Base-by-base conservation (phyloP, 2,888 invertebrate species). In the Rhagonycha fulva region DNA sequence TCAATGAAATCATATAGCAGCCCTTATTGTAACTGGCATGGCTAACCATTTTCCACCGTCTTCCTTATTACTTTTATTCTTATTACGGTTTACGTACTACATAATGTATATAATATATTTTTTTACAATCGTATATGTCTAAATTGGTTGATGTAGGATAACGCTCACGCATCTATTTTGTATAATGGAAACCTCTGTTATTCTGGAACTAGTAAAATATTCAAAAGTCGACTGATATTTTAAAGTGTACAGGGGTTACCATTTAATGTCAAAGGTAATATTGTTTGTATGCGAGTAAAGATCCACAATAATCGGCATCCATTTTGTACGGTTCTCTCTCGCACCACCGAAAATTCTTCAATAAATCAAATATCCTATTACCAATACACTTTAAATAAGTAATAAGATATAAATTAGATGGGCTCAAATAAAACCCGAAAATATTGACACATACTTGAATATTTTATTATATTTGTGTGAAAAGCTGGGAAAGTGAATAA, bases 1-100 rank as follows among this genome's bases (percentile, higher is more conserved):
- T 77, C 77, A 72, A 77, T 77, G 77, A 75, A 77, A 75, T 77
- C 77, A 74, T 74, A 74, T 74, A 68, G 75, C 62, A 72, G 72
- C 68, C 68, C 74, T 74, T 47, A 71, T 71, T 71, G 66, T 71
- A 68, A 70, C 70, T 70, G 70, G 69, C 75, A 69, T 72, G 28
- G 75, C 63, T 26, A 75, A 75, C 75, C 71, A 68, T 68, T 68
- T 47, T 68, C 62, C 68, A 47, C 47, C 69, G 69, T 19, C 30
- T 69, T 30, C 19, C 23, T 32, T 47, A 26, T 24, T 24, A 66
- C 63, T 66, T 66, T 66, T 26, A 66, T 47, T n/a, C 47, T 47
- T n/a, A 47, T 47, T 47, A n/a, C 32, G 32, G 12, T n/a, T n/a
- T 32, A 32, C n/a, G n/a, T 47, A 4, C 12, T 32, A 11, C 11